phyloP scores from a whole-genome alignment of 1,140 invertebrate genomes.

The Hyphantria cunea region DNA sequence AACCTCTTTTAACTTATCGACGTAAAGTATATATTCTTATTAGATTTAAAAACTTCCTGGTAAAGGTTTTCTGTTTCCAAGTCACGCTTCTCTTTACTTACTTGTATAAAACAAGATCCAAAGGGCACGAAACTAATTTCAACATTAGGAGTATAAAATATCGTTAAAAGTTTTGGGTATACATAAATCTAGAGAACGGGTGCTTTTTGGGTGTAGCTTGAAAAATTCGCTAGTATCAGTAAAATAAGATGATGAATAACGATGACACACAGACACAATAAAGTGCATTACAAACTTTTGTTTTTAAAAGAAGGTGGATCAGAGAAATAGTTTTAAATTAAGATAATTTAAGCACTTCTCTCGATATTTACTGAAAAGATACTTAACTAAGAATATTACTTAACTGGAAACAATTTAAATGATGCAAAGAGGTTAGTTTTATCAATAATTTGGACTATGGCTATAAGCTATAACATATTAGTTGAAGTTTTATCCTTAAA shows the following conservation, averaged over 20 bases:
- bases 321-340: too few species aligned
- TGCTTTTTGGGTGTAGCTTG: conserved; percentile 28
- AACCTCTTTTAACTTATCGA: conserved; percentile 10
- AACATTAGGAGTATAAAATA: conserved; percentile 34
- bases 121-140: conserved; percentile 30
- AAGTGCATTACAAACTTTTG: not conserved
- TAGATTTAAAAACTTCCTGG: conserved; percentile 16
- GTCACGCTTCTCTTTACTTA: conserved; percentile 18
- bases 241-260: conserved; percentile 1
- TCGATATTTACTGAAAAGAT: too few species aligned
- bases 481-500: not conserved
- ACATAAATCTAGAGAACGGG: conserved; percentile 33
- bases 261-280: conserved; percentile 1
- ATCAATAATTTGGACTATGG: too few species aligned
- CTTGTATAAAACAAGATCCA: conserved; percentile 20
- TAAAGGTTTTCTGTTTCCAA: conserved; percentile 10
- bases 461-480: too few species aligned
- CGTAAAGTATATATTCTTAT: conserved; percentile 23
- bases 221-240: conserved; percentile 10
- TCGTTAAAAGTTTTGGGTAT: conserved; percentile 32
- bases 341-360: too few species aligned
- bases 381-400: too few species aligned
- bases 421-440: too few species aligned
- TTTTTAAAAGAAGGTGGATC: too few species aligned
- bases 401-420: too few species aligned